A percentile compares a stretch with the other conserved stretches of the same genome.
Conservation (phyloP, 2,888 invertebrate genomes). For the Eilema griseolum region DNA sequence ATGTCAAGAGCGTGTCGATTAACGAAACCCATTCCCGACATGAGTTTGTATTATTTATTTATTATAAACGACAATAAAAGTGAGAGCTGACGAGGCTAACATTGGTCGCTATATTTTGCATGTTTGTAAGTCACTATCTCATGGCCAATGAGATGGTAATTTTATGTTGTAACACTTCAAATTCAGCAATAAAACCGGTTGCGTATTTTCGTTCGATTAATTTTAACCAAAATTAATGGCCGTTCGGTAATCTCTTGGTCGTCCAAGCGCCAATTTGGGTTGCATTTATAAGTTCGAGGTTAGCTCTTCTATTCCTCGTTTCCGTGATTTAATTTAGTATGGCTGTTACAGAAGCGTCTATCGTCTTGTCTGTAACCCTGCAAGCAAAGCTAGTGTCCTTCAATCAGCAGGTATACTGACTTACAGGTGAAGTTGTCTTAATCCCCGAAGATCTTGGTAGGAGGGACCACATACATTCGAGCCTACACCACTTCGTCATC, state of each 20-base stretch:
- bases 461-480: background rate
- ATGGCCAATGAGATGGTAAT: constrained; percentile 75
- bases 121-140: constrained; percentile 58
- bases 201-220: constrained; percentile 51
- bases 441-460: background rate
- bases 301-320: too few species aligned
- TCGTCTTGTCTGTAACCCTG: background rate
- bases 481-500: background rate
- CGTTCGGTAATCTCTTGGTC: constrained; percentile 15
- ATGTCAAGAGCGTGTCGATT: constrained; percentile 40
- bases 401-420: background rate
- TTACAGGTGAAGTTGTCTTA: background rate
- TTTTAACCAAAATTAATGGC: constrained; percentile 33
- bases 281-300: background rate
- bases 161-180: constrained; percentile 61
- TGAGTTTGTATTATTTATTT: constrained; percentile 41
- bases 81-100: constrained; percentile 70
- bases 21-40: constrained; percentile 44
- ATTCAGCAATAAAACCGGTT: constrained; percentile 66
- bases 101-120: constrained; percentile 56
- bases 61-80: constrained; percentile 60
- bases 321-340: background rate
- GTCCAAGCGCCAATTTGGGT: background rate
- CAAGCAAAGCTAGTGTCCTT: background rate
- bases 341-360: background rate